Evolutionary conservation across 2,113 vertebrate species (phyloP), one percentile per base, ranked within the genome.

Genomic region (Phrynocephalus versicolor): DNA sequence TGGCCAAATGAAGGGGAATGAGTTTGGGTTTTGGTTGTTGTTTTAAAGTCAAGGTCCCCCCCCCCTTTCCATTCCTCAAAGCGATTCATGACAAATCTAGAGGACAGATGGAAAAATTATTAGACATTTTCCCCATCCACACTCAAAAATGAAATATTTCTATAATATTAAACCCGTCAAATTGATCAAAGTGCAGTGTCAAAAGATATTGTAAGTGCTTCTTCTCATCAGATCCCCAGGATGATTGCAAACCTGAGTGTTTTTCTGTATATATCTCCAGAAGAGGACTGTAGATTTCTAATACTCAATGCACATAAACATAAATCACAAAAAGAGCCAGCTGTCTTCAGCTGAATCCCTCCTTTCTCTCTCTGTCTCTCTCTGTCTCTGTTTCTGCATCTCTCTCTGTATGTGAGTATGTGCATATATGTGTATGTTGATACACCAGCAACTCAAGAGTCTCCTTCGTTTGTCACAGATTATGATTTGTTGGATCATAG

Each of bases 91-190:
- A 93, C 90, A 93, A 92, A 95, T 92, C 75, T 1, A 41, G 84
- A 91, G 88, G 84, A 90, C 89, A 75, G 88, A 91, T 87, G 94
- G 90, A 94, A 92, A 88, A 92, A 93, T 95, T 95, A 95, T 96
- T 95, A 92, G 93, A 95, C 95, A 93, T 91, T 90, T 83, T 89
- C 70, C 88, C 90, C 71, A 14, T 94, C 93, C 74, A 0, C 81
- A 85, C 69, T 86, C 92, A 95, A 95, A 94, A 95, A 94, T 95
- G 96, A 96, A 96, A 95, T 95, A 96, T 96, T 95, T 95, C 96
- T 94, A 91, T 95, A 95, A 96, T 96, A 96, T 95, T 96, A 96
- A 96, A 95, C 93, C 93, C 81, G 0, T 95, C 95, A 96, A 91
- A 92, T 93, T 95, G 96, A 96, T 95, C 96, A 94, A 94, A 96